Conservation (phyloP, 2,797 vertebrate species). For the Neopelma chrysocephalum region DNA sequence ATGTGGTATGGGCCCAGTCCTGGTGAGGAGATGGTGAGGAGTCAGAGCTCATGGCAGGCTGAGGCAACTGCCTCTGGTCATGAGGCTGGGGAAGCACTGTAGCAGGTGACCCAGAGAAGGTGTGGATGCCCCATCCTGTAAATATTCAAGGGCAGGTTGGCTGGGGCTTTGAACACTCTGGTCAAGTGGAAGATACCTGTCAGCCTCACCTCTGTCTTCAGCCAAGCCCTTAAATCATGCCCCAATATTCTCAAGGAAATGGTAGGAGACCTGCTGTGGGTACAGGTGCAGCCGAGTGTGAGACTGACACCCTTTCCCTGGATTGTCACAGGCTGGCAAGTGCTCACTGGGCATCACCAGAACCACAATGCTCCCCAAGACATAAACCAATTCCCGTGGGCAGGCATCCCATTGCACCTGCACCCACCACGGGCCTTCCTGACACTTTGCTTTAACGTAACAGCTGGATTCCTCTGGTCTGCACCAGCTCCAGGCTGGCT, state of each 20-base stretch:
- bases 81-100: fast-evolving
- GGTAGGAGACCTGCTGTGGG: neutral
- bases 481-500: neutral
- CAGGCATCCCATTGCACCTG: neutral
- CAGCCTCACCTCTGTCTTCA: neutral
- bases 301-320: neutral
- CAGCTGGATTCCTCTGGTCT: neutral
- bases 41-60: neutral
- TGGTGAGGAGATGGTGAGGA: neutral
- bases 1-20: neutral
- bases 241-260: neutral
- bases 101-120: neutral
- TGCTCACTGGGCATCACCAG: fast-evolving
- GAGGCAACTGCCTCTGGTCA: neutral
- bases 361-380: neutral
- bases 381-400: neutral
- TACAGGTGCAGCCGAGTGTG: neutral
- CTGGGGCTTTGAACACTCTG: neutral
- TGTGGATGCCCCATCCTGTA: neutral
- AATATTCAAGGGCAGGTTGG: neutral
- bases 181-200: neutral
- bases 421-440: no score
- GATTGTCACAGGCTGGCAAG: neutral
- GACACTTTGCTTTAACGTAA: neutral
- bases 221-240: neutral